These are phyloP conservation scores for Thera obeliscata DNA, from an alignment of 2,888 invertebrate genomes.

Conservation along the genomic window DNA sequence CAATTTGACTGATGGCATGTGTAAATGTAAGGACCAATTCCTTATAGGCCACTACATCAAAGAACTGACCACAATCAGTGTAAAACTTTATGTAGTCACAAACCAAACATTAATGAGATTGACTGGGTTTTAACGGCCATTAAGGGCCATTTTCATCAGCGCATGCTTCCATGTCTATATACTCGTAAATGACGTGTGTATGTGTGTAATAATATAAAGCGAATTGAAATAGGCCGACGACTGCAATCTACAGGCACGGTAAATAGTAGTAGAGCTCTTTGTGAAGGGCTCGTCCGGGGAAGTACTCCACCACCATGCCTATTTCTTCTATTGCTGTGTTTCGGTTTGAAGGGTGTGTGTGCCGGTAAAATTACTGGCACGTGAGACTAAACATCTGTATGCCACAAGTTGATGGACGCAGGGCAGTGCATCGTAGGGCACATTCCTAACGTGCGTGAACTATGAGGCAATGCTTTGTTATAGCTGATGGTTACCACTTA, in stretches of 20 bases:
- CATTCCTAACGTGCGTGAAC: too few species aligned
- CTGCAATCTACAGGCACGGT: background rate
- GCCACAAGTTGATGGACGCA: too few species aligned
- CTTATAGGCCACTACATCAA: background rate
- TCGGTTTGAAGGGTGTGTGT: too few species aligned
- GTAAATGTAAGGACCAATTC: background rate
- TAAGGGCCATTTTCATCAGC: background rate
- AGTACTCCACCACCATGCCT: too few species aligned
- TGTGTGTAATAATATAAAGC: background rate
- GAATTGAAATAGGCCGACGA: background rate
- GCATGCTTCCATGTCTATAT: background rate
- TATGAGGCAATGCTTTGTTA: too few species aligned
- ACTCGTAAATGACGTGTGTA: background rate
- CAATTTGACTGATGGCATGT: background rate
- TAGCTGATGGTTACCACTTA: too few species aligned
- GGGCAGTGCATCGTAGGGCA: too few species aligned
- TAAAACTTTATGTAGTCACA: slow-evolving; percentile 13
- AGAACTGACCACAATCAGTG: slow-evolving; percentile 12
- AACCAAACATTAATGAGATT: background rate
- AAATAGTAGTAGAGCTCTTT: background rate
- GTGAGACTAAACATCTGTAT: too few species aligned
- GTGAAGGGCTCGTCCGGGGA: too few species aligned
- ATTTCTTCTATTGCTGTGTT: too few species aligned
- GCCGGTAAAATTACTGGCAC: too few species aligned
- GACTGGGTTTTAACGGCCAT: slow-evolving; percentile 3